These are phyloP conservation scores for Phoxinus phoxinus DNA, from an alignment of 2,113 vertebrate genomes.

Conservation along the genomic window DNA sequence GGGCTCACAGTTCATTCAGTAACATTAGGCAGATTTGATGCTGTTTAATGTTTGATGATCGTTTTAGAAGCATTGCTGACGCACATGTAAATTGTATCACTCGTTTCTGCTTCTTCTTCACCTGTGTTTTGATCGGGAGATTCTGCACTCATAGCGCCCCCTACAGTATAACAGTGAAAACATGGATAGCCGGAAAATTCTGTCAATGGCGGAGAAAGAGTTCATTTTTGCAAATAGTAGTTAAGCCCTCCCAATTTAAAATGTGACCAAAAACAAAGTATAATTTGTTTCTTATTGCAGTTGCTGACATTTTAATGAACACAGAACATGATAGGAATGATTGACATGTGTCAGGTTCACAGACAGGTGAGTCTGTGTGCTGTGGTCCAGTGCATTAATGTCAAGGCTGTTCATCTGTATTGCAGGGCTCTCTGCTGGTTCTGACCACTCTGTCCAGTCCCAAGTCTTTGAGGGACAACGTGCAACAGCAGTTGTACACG, in stretches of 20 bases:
- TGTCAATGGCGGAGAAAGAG: too few species aligned
- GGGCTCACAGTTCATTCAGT: too few species aligned
- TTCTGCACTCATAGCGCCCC: too few species aligned
- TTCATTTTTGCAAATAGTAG: neutral
- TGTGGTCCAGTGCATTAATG: neutral
- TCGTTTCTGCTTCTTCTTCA: too few species aligned
- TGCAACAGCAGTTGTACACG: slow-evolving; percentile 75
- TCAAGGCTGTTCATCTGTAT: slow-evolving; percentile 18
- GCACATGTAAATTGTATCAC: too few species aligned
- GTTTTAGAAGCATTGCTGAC: too few species aligned
- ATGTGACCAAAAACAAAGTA: neutral
- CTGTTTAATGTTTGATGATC: too few species aligned
- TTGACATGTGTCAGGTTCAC: neutral
- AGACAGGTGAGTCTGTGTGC: neutral
- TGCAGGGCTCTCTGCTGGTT: slow-evolving; percentile 74
- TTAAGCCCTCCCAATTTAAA: neutral
- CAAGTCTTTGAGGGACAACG: slow-evolving; percentile 47
- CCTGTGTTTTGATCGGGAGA: too few species aligned
- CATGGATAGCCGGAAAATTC: too few species aligned
- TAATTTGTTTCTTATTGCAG: neutral
- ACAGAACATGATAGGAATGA: neutral
- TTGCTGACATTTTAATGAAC: neutral
- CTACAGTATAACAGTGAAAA: too few species aligned
- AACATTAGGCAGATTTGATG: too few species aligned
- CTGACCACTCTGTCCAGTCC: slow-evolving; percentile 70